Evolutionary conservation across 2,113 vertebrate species (phyloP).

Genomic region (Psammodynastes pulverulentus): DNA sequence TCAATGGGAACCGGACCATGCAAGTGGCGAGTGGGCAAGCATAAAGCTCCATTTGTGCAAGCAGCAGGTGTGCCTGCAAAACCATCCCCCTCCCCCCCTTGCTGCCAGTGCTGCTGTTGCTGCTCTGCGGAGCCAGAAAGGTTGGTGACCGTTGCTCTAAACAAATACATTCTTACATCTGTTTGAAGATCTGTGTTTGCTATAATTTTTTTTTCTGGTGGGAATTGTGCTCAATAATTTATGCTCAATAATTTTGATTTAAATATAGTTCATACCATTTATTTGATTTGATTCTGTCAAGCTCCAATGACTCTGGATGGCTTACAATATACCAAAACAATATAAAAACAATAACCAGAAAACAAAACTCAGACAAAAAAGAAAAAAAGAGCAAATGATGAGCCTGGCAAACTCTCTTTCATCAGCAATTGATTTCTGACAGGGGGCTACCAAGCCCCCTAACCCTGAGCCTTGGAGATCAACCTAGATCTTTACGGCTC

Average conservation of each 20-base stretch:
- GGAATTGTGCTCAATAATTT: slow-evolving; percentile 37
- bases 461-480: background rate
- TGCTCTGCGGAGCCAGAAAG: no score
- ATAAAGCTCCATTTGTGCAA: no score
- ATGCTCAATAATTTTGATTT: slow-evolving; percentile 36
- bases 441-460: background rate
- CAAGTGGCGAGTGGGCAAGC: no score
- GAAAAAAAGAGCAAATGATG: background rate
- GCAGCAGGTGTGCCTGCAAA: no score
- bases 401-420: background rate
- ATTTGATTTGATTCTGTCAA: background rate
- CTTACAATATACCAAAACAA: background rate
- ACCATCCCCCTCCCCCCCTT: no score
- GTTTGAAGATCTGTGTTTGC: slow-evolving; percentile 15
- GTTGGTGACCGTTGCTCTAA: no score
- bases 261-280: slow-evolving; percentile 17
- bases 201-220: slow-evolving; percentile 50
- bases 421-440: background rate
- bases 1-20: no score
- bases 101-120: no score
- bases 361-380: background rate
- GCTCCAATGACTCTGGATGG: background rate
- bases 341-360: background rate
- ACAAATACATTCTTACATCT: background rate
- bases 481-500: background rate